These are phyloP conservation scores for Enteromius argenteus DNA, from an alignment of 2,797 vertebrate species.

Conservation along the genomic window DNA sequence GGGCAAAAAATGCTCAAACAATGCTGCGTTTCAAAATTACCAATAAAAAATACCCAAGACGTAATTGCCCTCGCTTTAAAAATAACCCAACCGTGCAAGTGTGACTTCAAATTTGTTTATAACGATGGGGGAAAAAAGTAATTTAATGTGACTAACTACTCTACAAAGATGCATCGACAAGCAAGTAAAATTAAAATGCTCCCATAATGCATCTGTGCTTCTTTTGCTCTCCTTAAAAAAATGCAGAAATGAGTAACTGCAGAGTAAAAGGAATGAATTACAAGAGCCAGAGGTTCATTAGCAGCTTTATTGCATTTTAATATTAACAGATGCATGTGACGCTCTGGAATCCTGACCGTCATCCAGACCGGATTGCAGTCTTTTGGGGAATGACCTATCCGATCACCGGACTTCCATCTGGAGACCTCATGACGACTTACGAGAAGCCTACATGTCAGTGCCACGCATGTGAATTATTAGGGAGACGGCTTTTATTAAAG, in stretches of 20 bases:
- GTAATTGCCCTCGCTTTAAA: slow-evolving; percentile 35
- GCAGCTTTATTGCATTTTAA: slow-evolving; percentile 54
- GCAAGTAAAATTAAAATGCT: slow-evolving; percentile 2
- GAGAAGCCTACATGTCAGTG: slow-evolving; percentile 58
- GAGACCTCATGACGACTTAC: slow-evolving; percentile 45
- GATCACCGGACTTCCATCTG: slow-evolving; percentile 48
- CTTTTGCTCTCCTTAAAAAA: slow-evolving; percentile 28
- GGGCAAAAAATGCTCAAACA: slow-evolving; percentile 39
- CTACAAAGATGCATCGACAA: not conserved
- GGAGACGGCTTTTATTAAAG: slow-evolving; percentile 53
- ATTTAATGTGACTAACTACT: slow-evolving; percentile 3
- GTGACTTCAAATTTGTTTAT: slow-evolving; percentile 35
- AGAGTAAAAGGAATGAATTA: slow-evolving; percentile 21
- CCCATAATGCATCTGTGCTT: slow-evolving; percentile 34
- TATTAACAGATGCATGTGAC: slow-evolving; percentile 33
- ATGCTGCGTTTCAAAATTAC: slow-evolving; percentile 41
- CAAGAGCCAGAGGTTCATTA: slow-evolving; percentile 57
- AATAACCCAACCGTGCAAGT: slow-evolving; percentile 32
- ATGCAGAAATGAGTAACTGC: slow-evolving; percentile 33
- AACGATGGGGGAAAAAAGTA: not conserved
- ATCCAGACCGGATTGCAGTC: slow-evolving; percentile 37
- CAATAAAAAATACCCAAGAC: slow-evolving; percentile 36
- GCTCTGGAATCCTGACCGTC: slow-evolving; percentile 43
- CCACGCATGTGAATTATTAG: slow-evolving; percentile 53
- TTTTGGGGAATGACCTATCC: slow-evolving; percentile 45